Evolutionary conservation across 64 coral and sea anemone species (phyloP), one percentile per base, ranked within the genome.

Genomic region (Cladopsammia gracilis): DNA sequence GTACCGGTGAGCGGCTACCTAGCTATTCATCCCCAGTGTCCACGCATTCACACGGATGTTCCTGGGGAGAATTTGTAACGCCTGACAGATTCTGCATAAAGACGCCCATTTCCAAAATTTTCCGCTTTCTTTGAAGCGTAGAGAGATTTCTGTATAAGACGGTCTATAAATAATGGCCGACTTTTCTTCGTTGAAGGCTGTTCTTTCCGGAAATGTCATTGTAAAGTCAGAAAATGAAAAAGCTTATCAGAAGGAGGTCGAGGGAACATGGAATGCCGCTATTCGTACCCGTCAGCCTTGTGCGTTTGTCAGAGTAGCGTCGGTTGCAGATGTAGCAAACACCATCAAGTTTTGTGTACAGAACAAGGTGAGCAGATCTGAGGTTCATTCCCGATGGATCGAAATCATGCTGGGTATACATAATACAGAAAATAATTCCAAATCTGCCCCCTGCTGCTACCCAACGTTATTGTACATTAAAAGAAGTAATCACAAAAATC

Each of bases 341-440:
- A 87, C 82, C 25, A 59, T 93, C 48, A 93, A 78, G 52, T 93
- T 78, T 79, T 93, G 91, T 57, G 83, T 79, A 5, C 8, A 78
- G 4, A 86, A 87, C 18, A 34, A 93, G 91, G 91, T 93, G 9
- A 92, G 48, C n/a, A 69, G 6, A 4, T 64, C 19, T 16, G 61
- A 64, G 61, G 54, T 57, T 57, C 54, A 13, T 57, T 64, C 19
- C 10, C 4, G 13, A 16, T 64, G 4, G 4, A 18, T 4, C 19
- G 61, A 16, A 11, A 64, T 64, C 12, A 64, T 64, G 16, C 11
- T 64, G 61, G 12, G 61, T 19, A 57, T 13, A 57, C 54, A 10
- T 0, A 57, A 57, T 57, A 13, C 54, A 57, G 13, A 13, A 57
- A 13, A 10, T 57, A 57, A 57, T 57, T 34, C 34, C 34, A 34